Base-by-base conservation (phyloP, 2,113 vertebrate genomes). In the Riparia riparia region DNA sequence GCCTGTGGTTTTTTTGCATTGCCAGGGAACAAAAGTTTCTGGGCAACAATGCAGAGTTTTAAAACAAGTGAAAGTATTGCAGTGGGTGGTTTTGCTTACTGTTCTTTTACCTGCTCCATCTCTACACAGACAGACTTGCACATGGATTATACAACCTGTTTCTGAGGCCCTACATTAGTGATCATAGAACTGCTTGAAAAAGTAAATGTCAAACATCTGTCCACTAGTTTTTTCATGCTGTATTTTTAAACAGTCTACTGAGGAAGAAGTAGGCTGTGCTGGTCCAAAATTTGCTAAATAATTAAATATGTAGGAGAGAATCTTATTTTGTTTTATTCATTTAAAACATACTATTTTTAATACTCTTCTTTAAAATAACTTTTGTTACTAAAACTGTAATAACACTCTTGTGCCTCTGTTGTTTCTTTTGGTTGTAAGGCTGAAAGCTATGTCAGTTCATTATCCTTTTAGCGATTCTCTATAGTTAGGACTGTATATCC, bases 1-100 rank as follows among this genome's bases (percentile, higher is more conserved):
- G 86, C 68, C 68, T 73, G 71, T 95, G 82, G 51, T 31, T 54
- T 58, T 93, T 94, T 93, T 88, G 54, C 88, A 95, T 90, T 88
- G 90, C 90, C 85, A 94, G 82, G 89, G 86, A 90, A 80, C 89
- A 73, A 57, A 77, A 77, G 68, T 49, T 89, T 82, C 83, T 92
- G 45, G 64, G 86, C 76, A 79, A 65, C 82, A 69, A 69, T 26
- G 58, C 39, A 39, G 70, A 82, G 79, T 39, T 85, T 66, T 82
- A 42, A 90, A 90, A 88, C 70, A 89, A 96, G 37, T 60, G 37
- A 64, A 95, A 93, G 66, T 68, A 76, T 61, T 82, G 81, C 76
- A 84, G 86, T 25, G 44, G 47, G 76, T 78, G 80, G 53, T 74
- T 95, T 91, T 90, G 72, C 71, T 66, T 72, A 47, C 32, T 2